These are phyloP conservation scores for Charadrius vociferus DNA, from an alignment of 2,113 vertebrate genomes.

Conservation along the genomic window DNA sequence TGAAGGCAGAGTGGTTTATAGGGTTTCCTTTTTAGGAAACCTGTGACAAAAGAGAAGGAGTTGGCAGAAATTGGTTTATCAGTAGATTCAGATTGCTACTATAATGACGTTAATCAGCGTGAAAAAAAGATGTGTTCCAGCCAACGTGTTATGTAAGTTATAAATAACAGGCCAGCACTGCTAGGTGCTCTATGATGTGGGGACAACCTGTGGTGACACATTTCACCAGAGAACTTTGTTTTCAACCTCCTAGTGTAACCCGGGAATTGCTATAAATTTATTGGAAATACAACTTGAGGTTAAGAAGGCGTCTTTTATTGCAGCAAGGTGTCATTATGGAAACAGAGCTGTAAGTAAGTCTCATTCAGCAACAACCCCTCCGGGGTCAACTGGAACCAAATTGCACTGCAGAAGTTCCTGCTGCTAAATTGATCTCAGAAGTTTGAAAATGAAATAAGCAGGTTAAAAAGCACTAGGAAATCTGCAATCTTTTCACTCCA, in stretches of 20 bases:
- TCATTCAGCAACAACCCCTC: constrained; percentile 31
- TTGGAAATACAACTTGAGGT: background rate
- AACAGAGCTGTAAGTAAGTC: constrained; percentile 49
- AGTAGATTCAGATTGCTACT: background rate
- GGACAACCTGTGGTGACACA: background rate
- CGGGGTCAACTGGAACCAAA: constrained; percentile 55
- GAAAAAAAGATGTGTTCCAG: background rate
- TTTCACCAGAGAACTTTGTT: background rate
- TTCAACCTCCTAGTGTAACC: background rate
- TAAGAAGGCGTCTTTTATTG: background rate
- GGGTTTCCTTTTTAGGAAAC: background rate
- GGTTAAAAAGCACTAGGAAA: constrained; percentile 46
- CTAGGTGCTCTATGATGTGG: background rate
- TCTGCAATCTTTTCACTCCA: constrained; percentile 54
- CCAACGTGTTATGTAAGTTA: background rate
- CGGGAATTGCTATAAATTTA: background rate
- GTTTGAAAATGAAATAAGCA: constrained; percentile 52
- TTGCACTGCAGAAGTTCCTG: constrained; percentile 64
- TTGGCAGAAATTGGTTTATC: background rate
- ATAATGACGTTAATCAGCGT: background rate
- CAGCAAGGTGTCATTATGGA: constrained; percentile 40
- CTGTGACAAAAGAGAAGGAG: background rate
- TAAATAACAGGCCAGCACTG: background rate
- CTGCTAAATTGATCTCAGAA: constrained; percentile 74
- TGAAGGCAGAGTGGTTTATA: background rate